Evolutionary conservation across 2,113 vertebrate species (phyloP).

Genomic region (Hippocampus barbouri): DNA sequence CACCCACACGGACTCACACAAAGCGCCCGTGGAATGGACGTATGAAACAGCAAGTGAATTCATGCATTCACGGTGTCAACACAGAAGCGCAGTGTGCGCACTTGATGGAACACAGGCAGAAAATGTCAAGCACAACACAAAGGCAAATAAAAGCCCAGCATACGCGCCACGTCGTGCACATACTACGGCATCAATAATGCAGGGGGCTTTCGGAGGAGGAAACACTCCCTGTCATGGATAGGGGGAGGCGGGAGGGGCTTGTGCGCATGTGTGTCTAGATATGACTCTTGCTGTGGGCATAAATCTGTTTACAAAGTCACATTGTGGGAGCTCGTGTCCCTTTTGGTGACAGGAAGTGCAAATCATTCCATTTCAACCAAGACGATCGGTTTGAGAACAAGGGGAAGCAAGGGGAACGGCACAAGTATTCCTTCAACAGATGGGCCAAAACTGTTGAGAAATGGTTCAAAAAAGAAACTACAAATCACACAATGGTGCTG

Average conservation of each 20-base stretch:
- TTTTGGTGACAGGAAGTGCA: neutral
- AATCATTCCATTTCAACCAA: neutral
- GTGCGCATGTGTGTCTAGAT: neutral
- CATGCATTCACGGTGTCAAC: conserved; percentile 10
- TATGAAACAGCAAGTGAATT: conserved; percentile 2
- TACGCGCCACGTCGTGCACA: conserved; percentile 6
- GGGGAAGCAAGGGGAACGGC: neutral
- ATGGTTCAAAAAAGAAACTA: neutral
- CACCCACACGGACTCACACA: conserved; percentile 47
- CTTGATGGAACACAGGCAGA: conserved; percentile 2
- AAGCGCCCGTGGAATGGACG: conserved; percentile 32
- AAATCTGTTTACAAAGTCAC: conserved; percentile 13
- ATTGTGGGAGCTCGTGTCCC: neutral
- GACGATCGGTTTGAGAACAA: neutral
- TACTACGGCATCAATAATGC: conserved; percentile 46
- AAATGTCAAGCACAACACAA: conserved; percentile 7
- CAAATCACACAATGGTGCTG: neutral
- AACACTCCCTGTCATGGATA: conserved; percentile 19
- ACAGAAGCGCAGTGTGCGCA: neutral
- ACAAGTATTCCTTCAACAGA: neutral
- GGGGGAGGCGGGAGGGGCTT: neutral
- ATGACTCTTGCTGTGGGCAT: conserved; percentile 9
- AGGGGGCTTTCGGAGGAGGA: conserved; percentile 16
- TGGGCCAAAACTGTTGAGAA: neutral
- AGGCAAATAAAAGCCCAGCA: neutral